Conservation (phyloP, 2,113 vertebrate genomes). For the Microtus pennsylvanicus region DNA sequence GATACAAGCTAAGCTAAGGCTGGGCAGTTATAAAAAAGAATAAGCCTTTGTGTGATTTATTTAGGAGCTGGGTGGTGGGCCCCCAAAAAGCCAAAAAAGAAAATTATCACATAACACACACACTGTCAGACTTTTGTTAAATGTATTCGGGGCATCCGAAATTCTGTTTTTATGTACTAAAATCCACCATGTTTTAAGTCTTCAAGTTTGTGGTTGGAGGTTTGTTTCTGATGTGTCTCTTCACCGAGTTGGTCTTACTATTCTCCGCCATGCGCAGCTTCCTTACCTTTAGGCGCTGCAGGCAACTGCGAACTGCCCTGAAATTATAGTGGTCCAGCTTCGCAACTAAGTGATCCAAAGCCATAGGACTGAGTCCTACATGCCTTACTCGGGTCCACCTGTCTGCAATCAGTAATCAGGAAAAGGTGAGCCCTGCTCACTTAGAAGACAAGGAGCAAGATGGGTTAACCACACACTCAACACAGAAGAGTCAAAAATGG, state of each 20-base stretch:
- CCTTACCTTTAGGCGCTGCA: neutral
- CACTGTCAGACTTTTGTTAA: slow-evolving; percentile 16
- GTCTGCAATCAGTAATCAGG: neutral
- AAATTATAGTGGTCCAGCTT: neutral
- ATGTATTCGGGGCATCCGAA: neutral
- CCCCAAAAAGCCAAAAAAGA: too few species aligned
- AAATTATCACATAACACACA: neutral
- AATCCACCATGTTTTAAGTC: neutral
- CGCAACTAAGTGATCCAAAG: neutral
- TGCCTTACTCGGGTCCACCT: neutral
- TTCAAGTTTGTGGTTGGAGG: neutral
- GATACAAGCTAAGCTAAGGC: too few species aligned
- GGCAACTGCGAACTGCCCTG: neutral
- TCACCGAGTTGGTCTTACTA: neutral
- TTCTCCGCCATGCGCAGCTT: too few species aligned
- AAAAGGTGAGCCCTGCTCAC: neutral
- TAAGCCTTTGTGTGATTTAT: too few species aligned
- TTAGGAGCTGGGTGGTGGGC: too few species aligned
- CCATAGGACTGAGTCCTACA: neutral
- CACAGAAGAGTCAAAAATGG: neutral
- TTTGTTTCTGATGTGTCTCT: neutral
- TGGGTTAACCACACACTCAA: neutral
- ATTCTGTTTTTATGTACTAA: neutral
- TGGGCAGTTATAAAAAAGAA: too few species aligned
- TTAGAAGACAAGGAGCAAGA: neutral